Evolutionary conservation across 2,797 vertebrate genomes (phyloP).

Genomic region (Rallus crepitans): DNA sequence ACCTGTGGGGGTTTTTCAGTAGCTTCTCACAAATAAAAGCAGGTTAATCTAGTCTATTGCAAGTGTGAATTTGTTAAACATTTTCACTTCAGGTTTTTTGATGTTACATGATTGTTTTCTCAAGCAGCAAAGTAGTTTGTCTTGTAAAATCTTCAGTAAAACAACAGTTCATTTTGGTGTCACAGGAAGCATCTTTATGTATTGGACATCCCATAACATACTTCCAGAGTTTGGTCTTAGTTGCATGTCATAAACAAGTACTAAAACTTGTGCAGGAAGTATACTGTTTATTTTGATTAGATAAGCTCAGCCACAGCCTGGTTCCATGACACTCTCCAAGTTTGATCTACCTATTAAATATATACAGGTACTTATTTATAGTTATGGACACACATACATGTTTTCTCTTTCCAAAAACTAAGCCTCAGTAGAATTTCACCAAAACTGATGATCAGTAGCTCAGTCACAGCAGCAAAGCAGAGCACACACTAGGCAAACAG

Average conservation of each 20-base stretch:
- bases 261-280: background rate
- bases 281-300: background rate
- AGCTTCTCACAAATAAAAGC: background rate
- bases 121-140: background rate
- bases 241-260: background rate
- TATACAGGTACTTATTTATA: background rate
- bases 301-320: background rate
- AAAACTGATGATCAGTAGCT: background rate
- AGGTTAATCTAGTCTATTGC: background rate
- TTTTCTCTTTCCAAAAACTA: background rate
- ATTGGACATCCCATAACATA: background rate
- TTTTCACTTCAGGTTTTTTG: background rate
- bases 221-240: background rate
- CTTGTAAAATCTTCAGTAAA: background rate
- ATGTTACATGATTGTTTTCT: background rate
- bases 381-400: background rate
- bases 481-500: background rate
- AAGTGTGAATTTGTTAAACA: background rate
- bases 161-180: background rate
- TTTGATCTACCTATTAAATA: background rate
- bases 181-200: background rate
- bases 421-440: background rate
- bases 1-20: rapidly evolving
- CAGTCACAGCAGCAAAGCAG: background rate
- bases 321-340: background rate